Evolutionary conservation across 1,140 invertebrate species (phyloP), one percentile per base, ranked within the genome.

Genomic region (Oreohelix idahoensis): DNA sequence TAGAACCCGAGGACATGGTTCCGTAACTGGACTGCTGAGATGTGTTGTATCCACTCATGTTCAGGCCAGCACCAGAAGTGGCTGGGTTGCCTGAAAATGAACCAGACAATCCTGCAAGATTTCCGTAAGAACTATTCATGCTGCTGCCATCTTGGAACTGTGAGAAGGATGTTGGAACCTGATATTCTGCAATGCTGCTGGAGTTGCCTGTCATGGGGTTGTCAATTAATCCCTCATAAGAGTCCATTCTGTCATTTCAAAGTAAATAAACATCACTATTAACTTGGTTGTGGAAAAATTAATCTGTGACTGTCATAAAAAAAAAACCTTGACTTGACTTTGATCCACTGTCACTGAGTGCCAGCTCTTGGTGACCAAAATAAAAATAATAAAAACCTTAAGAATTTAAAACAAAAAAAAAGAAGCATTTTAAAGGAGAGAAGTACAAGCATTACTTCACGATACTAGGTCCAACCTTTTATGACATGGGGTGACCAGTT

Each of bases 201-300:
- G 79, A 51, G 20, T 36, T 69, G 35, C 53, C 36, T 8, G 79
- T 4, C 63, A 81, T 81, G 13, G 36, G 69, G 69, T 35, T 73
- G 17, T 71, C 69, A 39, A 81, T 81, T 4, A 81, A 8, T 45
- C 63, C 79, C 51, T 70, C 79, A 73, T 81, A 81, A 20, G 63
- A 35, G 26, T 81, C 79, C 79, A 81, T 81, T 26, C 69, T n/a
- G 32, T 13, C 23, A 36, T 35, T 26, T 35, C 5, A 63, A 49
- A 63, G 29, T 58, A 29, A 69, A 23, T 5, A 71, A 71, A 42
- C 23, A 58, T 58, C 1, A 58, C 53, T 58, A 20, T 58, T 58
- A 58, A 45, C 42, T 8, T 45, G 15, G 42, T 15, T 45, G 42
- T 45, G 5, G n/a, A n/a, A n/a, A n/a, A n/a, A n/a, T n/a, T n/a